Evolutionary conservation across 2,888 invertebrate species (phyloP).

Genomic region (Mythimna lalbum): DNA sequence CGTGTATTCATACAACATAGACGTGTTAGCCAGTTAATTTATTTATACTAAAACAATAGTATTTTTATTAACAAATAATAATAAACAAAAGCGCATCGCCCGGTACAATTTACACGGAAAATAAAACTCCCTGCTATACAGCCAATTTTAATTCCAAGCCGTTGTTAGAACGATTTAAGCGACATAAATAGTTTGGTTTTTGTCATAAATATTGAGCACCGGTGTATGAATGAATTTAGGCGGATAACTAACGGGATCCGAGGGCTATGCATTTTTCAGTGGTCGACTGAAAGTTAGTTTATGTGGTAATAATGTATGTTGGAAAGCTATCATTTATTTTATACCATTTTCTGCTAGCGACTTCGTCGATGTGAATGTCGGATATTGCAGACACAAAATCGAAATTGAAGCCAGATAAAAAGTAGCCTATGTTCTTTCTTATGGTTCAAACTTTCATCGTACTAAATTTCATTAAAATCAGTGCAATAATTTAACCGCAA

Average conservation of each 20-base stretch:
- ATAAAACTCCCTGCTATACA: background rate
- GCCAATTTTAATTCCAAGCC: conserved; percentile 18
- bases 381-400: too few species aligned
- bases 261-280: conserved; percentile 11
- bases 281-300: background rate
- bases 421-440: too few species aligned
- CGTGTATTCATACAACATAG: too few species aligned
- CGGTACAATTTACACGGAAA: background rate
- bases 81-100: background rate
- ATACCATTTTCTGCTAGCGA: too few species aligned
- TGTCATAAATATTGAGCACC: conserved; percentile 16
- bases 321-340: background rate
- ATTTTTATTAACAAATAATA: background rate
- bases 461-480: too few species aligned
- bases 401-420: too few species aligned
- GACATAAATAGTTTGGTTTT: conserved; percentile 12
- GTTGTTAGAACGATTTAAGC: conserved; percentile 5
- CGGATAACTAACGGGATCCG: background rate
- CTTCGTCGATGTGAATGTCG: too few species aligned
- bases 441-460: too few species aligned
- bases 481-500: too few species aligned
- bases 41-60: too few species aligned
- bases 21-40: too few species aligned
- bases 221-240: conserved; percentile 12
- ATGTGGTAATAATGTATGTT: background rate